Evolutionary conservation across 2,113 vertebrate genomes (phyloP), one percentile per base, ranked within the genome.

Genomic region (Anseranas semipalmata): DNA sequence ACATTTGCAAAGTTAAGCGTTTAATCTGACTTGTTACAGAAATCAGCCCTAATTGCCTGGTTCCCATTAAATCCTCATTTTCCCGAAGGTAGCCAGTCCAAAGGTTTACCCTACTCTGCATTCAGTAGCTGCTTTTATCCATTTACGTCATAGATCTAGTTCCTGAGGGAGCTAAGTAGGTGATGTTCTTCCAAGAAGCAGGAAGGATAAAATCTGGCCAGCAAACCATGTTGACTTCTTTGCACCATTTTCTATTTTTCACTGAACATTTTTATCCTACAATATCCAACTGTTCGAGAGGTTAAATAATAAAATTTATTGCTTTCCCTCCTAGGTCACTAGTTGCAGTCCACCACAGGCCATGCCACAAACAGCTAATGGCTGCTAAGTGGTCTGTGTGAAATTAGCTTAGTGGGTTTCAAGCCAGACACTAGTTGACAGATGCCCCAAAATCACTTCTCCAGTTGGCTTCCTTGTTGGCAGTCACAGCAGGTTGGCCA

Each of bases 371-470:
- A 11, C 70, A 90, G 76, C 76, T 85, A 72, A 87, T 41, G 92
- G 88, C 80, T 93, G 88, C 71, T 96, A 82, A 95, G 94, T 80
- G 89, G 28, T 67, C 53, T 79, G 71, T 43, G 21, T 62, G 70
- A 85, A 93, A 95, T 93, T 32, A 78, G 89, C 94, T 92, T 68
- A 93, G 70, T 91, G 45, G 66, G 53, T 96, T 81, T 92, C 74
- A 71, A 79, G 84, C 53, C 92, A 92, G 94, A 87, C 12, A 1
- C 82, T 53, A 46, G 71, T 80, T 96, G 93, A 96, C 82, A 90
- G 82, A 91, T 93, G 77, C 95, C 89, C 86, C 75, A 89, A 92
- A 91, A 43, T 46, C 91, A 87, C 62, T 39, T 37, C 66, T 93
- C 15, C 85, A 83, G 0, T 37, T 74, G 90, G 74, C 70, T 88